A percentile compares a stretch with the other conserved stretches of the same genome.
Evolutionary conservation across 2,888 invertebrate genomes (phyloP).

Genomic region (Chorisops tibialis): DNA sequence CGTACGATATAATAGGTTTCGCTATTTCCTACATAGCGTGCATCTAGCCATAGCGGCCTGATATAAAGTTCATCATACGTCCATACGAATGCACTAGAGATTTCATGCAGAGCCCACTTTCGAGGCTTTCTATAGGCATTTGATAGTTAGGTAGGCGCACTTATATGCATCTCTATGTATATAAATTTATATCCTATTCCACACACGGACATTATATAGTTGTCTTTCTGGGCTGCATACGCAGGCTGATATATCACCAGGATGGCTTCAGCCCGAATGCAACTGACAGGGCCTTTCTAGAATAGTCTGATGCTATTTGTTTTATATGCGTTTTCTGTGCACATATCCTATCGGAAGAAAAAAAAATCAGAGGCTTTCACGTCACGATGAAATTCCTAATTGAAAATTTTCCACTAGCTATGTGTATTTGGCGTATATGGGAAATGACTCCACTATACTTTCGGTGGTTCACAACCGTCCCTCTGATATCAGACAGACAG

Average conservation of each 20-base stretch:
- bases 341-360: slow-evolving; percentile 24
- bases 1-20: slow-evolving; percentile 2
- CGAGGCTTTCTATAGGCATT: slow-evolving; percentile 20
- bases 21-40: background rate
- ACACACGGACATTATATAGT: slow-evolving; percentile 13
- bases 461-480: no score
- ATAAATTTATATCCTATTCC: background rate
- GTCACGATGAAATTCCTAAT: slow-evolving; percentile 25
- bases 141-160: slow-evolving; percentile 28
- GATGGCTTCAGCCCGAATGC: slow-evolving; percentile 17
- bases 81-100: slow-evolving; percentile 5
- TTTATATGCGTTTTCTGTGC: slow-evolving; percentile 26
- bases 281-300: slow-evolving; percentile 25
- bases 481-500: slow-evolving; percentile 7
- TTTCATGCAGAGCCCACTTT: slow-evolving; percentile 8
- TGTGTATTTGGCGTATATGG: background rate
- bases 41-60: background rate
- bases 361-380: slow-evolving; percentile 26
- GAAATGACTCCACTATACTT: no score
- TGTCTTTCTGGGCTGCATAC: slow-evolving; percentile 20
- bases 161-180: background rate
- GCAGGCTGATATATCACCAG: slow-evolving; percentile 17
- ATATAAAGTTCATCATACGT: slow-evolving; percentile 9
- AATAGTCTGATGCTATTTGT: slow-evolving; percentile 23
- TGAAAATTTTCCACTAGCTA: slow-evolving; percentile 28